Conservation (phyloP, 2,888 invertebrate genomes). For the Eristalis pertinax region DNA sequence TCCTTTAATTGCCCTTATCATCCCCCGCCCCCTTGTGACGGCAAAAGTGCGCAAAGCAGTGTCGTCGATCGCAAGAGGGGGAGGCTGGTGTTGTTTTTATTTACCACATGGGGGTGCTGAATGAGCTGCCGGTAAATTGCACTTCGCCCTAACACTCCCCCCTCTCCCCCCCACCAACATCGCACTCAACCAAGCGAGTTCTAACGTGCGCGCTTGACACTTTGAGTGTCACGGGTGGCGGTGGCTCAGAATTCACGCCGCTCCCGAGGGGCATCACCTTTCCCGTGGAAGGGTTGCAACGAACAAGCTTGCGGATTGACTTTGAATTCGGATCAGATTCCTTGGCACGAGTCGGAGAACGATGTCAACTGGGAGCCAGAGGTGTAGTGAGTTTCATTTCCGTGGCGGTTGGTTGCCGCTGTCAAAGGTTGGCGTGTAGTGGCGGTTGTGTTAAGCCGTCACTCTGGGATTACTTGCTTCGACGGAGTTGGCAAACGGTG, state of each 20-base stretch:
- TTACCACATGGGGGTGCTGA: constrained; percentile 6
- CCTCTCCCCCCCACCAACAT: constrained; percentile 4
- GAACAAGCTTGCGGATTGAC: neutral
- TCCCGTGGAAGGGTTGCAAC: neutral
- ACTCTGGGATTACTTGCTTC: neutral
- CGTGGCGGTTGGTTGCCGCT: neutral
- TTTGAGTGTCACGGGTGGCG: constrained; percentile 47
- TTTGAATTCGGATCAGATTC: neutral
- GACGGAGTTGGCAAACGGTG: no score
- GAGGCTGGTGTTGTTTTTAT: neutral
- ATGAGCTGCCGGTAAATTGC: constrained; percentile 5
- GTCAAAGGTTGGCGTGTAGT: neutral
- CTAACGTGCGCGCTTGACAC: constrained; percentile 50
- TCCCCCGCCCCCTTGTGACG: neutral
- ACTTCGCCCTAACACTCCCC: constrained; percentile 15
- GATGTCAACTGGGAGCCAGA: neutral
- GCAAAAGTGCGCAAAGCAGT: constrained; percentile 12
- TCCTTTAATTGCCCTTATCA: constrained; percentile 66
- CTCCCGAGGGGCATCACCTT: neutral
- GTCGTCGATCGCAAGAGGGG: neutral
- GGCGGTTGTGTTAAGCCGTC: neutral
- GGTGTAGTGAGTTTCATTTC: neutral
- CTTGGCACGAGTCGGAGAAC: neutral
- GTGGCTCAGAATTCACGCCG: neutral
- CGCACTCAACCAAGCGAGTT: constrained; percentile 6